phyloP scores from a whole-genome alignment of 2,888 invertebrate species.

The Drosophila villosipedis region DNA sequence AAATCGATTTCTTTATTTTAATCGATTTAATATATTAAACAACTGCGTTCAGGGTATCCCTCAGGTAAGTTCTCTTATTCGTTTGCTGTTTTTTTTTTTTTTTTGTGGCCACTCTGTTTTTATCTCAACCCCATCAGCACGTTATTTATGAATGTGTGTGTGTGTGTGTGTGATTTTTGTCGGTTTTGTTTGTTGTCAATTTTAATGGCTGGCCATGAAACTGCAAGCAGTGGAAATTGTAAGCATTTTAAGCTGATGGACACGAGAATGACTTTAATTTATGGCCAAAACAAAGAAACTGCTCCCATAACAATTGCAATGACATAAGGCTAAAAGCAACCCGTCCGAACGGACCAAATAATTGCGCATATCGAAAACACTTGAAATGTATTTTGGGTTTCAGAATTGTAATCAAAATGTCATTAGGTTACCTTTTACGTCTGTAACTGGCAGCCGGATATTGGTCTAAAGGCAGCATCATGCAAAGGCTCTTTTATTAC shows the following conservation, averaged over 20 bases:
- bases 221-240: slow-evolving; percentile 72
- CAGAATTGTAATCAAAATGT: slow-evolving; percentile 66
- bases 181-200: slow-evolving; percentile 58
- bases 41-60: background rate
- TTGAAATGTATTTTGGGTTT: slow-evolving; percentile 33
- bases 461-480: background rate
- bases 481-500: background rate
- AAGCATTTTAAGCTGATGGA: slow-evolving; percentile 76
- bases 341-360: background rate
- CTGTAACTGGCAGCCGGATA: slow-evolving; percentile 1
- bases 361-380: slow-evolving; percentile 26
- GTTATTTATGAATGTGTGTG: slow-evolving; percentile 34
- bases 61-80: background rate
- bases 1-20: background rate
- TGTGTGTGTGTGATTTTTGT: slow-evolving; percentile 10
- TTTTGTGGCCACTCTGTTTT: slow-evolving; percentile 26
- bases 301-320: slow-evolving; percentile 16
- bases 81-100: background rate
- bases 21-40: background rate
- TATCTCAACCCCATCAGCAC: slow-evolving; percentile 49
- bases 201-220: slow-evolving; percentile 76
- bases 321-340: slow-evolving; percentile 25
- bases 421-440: slow-evolving; percentile 51
- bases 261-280: slow-evolving; percentile 66
- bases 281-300: slow-evolving; percentile 49